Evolutionary conservation across 2,113 vertebrate genomes (phyloP), one percentile per base, ranked within the genome.

Genomic region (Pachyramphus minor): DNA sequence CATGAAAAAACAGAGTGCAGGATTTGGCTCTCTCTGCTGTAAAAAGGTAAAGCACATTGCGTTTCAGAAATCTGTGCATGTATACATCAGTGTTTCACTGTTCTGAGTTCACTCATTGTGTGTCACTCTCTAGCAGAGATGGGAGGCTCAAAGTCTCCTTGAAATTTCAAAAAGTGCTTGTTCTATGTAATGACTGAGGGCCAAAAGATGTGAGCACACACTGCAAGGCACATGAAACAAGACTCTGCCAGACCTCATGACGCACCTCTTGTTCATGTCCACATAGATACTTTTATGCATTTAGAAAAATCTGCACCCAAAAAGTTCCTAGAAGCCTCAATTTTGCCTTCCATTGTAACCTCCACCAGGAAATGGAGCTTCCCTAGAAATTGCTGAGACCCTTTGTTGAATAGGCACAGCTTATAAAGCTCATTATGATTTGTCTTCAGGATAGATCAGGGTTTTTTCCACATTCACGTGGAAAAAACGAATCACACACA

Each of bases 401-500:
- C 17, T 73, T 90, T 52, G 33, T 33, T 4, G 53, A 49, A 30
- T 3, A 53, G 23, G 11, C 10, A 66, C 3, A 11, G 20, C 5
- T 76, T 85, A 21, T 67, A 76, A 77, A 63, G 27, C 21, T 39
- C 5, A 6, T 21, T 62, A 8, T 25, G 39, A 28, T 76, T 90
- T 79, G 17, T 42, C 33, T 68, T 72, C n/a, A 45, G 28, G 6
- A 19, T 31, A 58, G 56, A 41, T 47, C 10, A 68, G 30, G 35
- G 3, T 56, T 33, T 47, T 2, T 35, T 15, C 28, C 56, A 25
- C 11, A 19, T 71, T 90, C 44, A 17, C 16, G 2, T 23, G 17
- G 18, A 14, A 31, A n/a, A n/a, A n/a, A n/a, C n/a, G n/a, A n/a
- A 27, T 60, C 35, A 52, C 45, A 35, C 0, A 0, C 2, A 15